phyloP scores from a whole-genome alignment of 2,888 invertebrate species.

The Apocheima hispidaria region DNA sequence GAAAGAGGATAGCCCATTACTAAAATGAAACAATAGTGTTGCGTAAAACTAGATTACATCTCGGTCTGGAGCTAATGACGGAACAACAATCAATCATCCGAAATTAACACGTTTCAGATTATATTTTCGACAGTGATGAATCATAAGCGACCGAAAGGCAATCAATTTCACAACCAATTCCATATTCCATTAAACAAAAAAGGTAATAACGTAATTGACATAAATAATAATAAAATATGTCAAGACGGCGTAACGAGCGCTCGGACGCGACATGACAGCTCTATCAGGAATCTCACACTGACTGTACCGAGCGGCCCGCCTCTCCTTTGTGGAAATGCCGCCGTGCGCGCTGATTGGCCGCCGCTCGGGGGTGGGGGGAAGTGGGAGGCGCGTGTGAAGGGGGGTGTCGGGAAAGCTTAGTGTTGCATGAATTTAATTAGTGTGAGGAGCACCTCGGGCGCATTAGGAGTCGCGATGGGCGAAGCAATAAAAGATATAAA shows the following conservation, averaged over 20 bases:
- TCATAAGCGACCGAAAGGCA: conserved; percentile 84
- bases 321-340: conserved; percentile 54
- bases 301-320: conserved; percentile 56
- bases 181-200: conserved; percentile 86
- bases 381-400: conserved; percentile 56
- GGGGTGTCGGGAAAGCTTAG: conserved; percentile 72
- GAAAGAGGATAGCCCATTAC: conserved; percentile 52
- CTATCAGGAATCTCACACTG: conserved; percentile 82
- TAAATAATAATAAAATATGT: conserved; percentile 86
- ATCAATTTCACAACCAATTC: conserved; percentile 85
- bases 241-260: conserved; percentile 82
- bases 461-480: conserved; percentile 86
- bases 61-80: conserved; percentile 69
- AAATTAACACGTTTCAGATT: conserved; percentile 84
- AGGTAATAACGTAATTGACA: conserved; percentile 86
- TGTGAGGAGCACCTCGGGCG: conserved; percentile 84
- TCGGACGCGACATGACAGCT: conserved; percentile 84
- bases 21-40: conserved; percentile 66
- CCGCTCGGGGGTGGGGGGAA: conserved; percentile 36
- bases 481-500: conserved; percentile 87
- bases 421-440: conserved; percentile 87
- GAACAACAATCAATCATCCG: conserved; percentile 81
- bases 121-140: conserved; percentile 84
- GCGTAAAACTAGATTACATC: conserved; percentile 81
- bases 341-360: conserved; percentile 61